A percentile compares a stretch with the other conserved stretches of the same genome.
phyloP scores from a whole-genome alignment of 2,888 invertebrate genomes.

The Margaritifera margaritifera region DNA sequence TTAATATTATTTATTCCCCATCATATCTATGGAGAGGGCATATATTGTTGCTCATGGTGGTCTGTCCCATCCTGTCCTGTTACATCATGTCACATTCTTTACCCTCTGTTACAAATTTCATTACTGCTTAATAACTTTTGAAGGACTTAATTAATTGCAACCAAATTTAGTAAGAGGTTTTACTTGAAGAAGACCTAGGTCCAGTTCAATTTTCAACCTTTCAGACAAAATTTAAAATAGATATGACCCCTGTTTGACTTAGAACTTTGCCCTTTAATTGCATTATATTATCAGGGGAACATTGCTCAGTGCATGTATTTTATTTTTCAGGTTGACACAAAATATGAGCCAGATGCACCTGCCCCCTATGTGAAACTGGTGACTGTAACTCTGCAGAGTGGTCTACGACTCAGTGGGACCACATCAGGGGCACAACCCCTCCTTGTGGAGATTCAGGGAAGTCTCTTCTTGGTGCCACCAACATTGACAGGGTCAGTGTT shows the following conservation, averaged over 20 bases:
- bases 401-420: constrained; percentile 43
- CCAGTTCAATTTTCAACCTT: no score
- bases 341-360: constrained; percentile 31
- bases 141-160: no score
- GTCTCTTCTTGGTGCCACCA: constrained; percentile 47
- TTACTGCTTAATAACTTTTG: no score
- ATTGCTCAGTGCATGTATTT: not conserved
- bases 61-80: no score
- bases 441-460: constrained; percentile 46
- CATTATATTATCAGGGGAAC: not conserved
- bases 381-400: constrained; percentile 35
- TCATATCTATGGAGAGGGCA: no score
- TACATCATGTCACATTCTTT: no score
- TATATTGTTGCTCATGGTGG: no score
- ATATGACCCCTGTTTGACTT: not conserved
- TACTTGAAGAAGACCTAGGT: no score
- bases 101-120: no score
- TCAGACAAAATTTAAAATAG: not conserved
- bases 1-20: no score
- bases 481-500: constrained; percentile 40
- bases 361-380: constrained; percentile 29
- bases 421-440: constrained; percentile 48
- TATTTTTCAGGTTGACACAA: constrained; percentile 34
- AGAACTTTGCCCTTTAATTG: not conserved
- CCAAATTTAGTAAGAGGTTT: no score